These are phyloP conservation scores for Holocentrus rufus DNA, from an alignment of 2,797 vertebrate species.

Conservation along the genomic window DNA sequence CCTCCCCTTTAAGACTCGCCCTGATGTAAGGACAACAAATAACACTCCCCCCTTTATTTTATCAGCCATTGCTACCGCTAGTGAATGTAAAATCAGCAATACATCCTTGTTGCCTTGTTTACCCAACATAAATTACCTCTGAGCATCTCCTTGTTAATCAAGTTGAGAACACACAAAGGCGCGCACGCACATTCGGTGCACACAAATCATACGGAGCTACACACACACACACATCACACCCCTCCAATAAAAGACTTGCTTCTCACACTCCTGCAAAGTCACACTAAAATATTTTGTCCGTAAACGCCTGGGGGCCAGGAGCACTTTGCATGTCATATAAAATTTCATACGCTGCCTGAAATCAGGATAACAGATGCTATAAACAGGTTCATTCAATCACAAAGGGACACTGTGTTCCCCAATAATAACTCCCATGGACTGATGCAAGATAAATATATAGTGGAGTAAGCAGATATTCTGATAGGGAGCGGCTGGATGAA, in stretches of 20 bases:
- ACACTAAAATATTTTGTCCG: conserved; percentile 76
- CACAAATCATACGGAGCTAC: conserved; percentile 7
- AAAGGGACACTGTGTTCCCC: conserved; percentile 65
- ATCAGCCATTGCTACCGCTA: conserved; percentile 35
- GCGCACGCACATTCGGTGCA: not conserved
- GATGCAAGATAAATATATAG: conserved; percentile 49
- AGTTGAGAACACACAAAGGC: conserved; percentile 60
- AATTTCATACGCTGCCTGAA: conserved; percentile 70
- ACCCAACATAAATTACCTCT: conserved; percentile 68
- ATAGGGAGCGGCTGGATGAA: conserved; percentile 1
- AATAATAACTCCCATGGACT: conserved; percentile 49
- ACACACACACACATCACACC: not conserved
- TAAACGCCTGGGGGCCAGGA: conserved; percentile 65
- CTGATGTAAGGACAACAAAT: conserved; percentile 37
- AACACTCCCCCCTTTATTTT: conserved; percentile 33
- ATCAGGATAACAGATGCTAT: conserved; percentile 72
- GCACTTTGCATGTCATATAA: conserved; percentile 82
- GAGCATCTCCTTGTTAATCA: conserved; percentile 79
- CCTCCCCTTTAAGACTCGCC: conserved; percentile 36
- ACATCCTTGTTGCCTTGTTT: conserved; percentile 64
- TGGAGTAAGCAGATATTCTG: conserved; percentile 39
- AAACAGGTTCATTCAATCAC: conserved; percentile 75
- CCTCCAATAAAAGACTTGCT: conserved; percentile 41
- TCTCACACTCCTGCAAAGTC: conserved; percentile 76
- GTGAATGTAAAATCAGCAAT: conserved; percentile 66